A percentile compares a stretch with the other conserved stretches of the same genome.
These are phyloP conservation scores for Paedocypris micromegethes DNA, from an alignment of 2,797 vertebrate species.

Conservation along the genomic window DNA sequence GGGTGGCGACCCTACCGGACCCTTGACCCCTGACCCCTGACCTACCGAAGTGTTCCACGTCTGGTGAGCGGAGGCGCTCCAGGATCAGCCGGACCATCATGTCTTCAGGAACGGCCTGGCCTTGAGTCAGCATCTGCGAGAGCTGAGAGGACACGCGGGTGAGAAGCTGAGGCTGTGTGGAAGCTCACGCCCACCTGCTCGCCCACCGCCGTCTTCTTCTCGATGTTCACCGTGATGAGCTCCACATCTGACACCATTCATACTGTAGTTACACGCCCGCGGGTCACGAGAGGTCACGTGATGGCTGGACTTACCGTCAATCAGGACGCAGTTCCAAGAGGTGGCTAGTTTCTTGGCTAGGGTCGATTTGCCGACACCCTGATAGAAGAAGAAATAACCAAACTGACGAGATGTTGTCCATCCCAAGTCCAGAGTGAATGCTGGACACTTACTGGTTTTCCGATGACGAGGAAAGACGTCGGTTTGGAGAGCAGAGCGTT, in stretches of 20 bases:
- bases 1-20: no score
- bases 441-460: constrained; percentile 81
- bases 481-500: constrained; percentile 77
- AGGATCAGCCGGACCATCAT: constrained; percentile 76
- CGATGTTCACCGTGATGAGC: constrained; percentile 73
- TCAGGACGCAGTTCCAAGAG: constrained; percentile 77
- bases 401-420: not conserved
- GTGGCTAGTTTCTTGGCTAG: constrained; percentile 78
- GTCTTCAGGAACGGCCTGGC: constrained; percentile 76
- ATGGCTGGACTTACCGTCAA: constrained; percentile 76
- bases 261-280: no score
- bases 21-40: no score
- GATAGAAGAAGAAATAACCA: constrained; percentile 39
- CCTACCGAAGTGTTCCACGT: constrained; percentile 85
- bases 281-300: not conserved
- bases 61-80: constrained; percentile 73
- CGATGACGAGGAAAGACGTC: constrained; percentile 80
- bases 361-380: constrained; percentile 88
- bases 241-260: constrained; percentile 68
- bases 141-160: constrained; percentile 63
- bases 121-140: constrained; percentile 69
- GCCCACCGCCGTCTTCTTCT: constrained; percentile 69
- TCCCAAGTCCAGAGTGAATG: not conserved
- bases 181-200: constrained; percentile 69
- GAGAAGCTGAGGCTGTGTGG: no score